Conservation (phyloP, 2,797 vertebrate species). For the Gila robusta region DNA sequence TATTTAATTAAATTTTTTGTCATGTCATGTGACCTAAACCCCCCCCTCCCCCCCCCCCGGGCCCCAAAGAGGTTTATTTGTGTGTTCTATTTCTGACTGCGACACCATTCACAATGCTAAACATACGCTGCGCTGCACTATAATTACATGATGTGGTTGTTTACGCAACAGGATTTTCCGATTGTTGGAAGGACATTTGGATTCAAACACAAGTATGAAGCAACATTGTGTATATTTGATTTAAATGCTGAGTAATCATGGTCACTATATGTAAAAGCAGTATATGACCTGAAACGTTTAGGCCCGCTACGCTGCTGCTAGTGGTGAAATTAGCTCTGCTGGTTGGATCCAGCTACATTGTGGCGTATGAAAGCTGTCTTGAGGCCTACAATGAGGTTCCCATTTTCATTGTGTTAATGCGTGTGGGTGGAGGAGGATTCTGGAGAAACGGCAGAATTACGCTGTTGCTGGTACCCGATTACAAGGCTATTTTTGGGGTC, state of each 20-base stretch:
- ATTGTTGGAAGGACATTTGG: neutral
- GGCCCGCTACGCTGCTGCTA: neutral
- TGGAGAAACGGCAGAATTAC: conserved; percentile 77
- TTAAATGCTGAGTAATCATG: conserved; percentile 10
- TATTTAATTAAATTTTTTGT: neutral
- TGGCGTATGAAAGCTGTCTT: conserved; percentile 37
- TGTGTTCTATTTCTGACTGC: conserved; percentile 5
- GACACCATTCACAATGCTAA: neutral
- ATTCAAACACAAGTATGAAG: neutral
- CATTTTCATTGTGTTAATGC: conserved; percentile 71
- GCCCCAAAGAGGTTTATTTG: neutral
- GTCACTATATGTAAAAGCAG: neutral
- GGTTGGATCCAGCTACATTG: conserved; percentile 17
- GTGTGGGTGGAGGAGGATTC: conserved; percentile 71
- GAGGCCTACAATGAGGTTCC: conserved; percentile 66
- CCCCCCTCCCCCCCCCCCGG: too few relatives aligned
- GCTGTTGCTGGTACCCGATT: conserved; percentile 70
- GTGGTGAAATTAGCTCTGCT: conserved; percentile 40
- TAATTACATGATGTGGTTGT: conserved; percentile 3
- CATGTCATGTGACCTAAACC: neutral
- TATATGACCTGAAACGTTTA: neutral
- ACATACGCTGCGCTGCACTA: neutral
- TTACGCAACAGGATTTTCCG: neutral
- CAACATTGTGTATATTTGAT: neutral
- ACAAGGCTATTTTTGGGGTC: conserved; percentile 72